These are phyloP conservation scores for Burhinus oedicnemus DNA, from an alignment of 2,113 vertebrate species.

Conservation along the genomic window DNA sequence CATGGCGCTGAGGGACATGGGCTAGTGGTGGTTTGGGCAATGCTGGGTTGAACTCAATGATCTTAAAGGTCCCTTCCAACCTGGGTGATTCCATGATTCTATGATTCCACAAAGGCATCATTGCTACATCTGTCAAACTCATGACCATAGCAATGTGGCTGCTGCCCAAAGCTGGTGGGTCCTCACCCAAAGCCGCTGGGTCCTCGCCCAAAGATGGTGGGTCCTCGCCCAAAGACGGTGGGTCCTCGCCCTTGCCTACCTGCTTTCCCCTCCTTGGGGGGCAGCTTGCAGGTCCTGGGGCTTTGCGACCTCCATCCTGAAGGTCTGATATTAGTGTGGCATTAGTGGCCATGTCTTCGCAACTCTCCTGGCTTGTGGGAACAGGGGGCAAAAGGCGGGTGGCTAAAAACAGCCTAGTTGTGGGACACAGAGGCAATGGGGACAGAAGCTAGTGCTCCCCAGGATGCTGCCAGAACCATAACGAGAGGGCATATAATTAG, in stretches of 20 bases:
- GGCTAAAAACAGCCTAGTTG: neutral
- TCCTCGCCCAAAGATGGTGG: neutral
- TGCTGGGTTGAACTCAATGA: too few species aligned
- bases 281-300: neutral
- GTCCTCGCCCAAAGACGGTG: neutral
- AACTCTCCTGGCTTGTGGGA: too few species aligned
- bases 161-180: neutral
- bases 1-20: too few species aligned
- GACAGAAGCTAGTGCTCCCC: neutral
- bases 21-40: too few species aligned
- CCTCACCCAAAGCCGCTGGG: too few species aligned
- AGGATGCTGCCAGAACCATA: neutral
- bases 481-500: neutral
- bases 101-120: neutral
- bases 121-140: neutral
- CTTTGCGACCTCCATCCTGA: neutral
- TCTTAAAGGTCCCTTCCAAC: too few species aligned
- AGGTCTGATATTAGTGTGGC: neutral
- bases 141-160: neutral
- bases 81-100: too few species aligned
- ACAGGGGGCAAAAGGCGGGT: neutral
- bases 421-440: neutral
- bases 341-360: rapidly evolving
- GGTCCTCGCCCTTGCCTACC: neutral
- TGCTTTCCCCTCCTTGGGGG: neutral